Evolutionary conservation across 2,888 invertebrate species (phyloP).

Genomic region (Euzetes globulus): DNA sequence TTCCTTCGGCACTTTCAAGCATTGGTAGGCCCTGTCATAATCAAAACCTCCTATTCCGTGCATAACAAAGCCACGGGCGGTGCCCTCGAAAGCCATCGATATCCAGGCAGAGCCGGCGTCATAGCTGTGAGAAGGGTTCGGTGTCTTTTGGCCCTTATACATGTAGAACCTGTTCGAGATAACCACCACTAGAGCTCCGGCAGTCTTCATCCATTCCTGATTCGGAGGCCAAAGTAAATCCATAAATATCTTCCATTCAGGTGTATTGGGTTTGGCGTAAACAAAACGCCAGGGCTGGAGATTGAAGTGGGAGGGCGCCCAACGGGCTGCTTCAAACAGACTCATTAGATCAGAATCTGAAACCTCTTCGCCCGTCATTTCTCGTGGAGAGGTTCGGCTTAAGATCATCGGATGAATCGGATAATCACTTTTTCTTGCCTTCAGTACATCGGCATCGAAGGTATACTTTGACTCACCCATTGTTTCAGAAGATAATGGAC

Average conservation of each 20-base stretch:
- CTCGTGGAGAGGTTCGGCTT: slow-evolving; percentile 1
- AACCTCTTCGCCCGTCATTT: slow-evolving; percentile 15
- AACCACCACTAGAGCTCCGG: slow-evolving; percentile 21
- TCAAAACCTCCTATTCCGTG: slow-evolving; percentile 31
- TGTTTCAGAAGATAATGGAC: too few species aligned
- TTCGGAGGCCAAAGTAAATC: slow-evolving; percentile 8
- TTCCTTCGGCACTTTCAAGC: neutral
- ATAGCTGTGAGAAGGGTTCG: neutral
- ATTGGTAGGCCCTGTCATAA: neutral
- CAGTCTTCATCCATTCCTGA: slow-evolving; percentile 17
- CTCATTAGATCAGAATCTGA: slow-evolving; percentile 5
- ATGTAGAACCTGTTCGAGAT: neutral
- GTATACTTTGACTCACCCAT: too few species aligned
- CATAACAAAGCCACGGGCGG: slow-evolving; percentile 24
- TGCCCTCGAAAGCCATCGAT: slow-evolving; percentile 31
- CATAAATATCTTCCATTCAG: neutral
- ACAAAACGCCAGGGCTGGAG: slow-evolving; percentile 27
- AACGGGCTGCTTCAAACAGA: slow-evolving; percentile 32
- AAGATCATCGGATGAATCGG: slow-evolving; percentile 32
- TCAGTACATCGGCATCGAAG: too few species aligned
- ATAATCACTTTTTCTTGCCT: neutral
- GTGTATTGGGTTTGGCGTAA: slow-evolving; percentile 18
- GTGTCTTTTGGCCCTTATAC: slow-evolving; percentile 18
- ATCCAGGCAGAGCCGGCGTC: slow-evolving; percentile 31
- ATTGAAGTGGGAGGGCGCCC: slow-evolving; percentile 31